Evolutionary conservation across 2,888 invertebrate species (phyloP).

Genomic region (Polymixis flavicincta): DNA sequence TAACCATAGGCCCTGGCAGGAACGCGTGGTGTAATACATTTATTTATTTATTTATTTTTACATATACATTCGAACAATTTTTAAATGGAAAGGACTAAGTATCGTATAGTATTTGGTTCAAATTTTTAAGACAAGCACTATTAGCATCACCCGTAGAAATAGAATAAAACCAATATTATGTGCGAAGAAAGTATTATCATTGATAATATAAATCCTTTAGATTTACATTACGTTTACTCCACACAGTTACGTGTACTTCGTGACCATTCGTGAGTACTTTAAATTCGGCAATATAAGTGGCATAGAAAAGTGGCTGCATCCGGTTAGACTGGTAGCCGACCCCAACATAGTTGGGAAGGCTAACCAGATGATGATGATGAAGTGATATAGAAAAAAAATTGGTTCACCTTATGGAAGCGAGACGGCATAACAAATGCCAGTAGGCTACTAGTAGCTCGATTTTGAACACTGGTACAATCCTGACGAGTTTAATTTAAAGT

Average conservation of each 20-base stretch:
- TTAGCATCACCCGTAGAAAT: not conserved
- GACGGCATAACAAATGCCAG: not conserved
- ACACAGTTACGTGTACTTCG: not conserved
- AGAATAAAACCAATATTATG: not conserved
- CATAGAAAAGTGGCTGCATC: too few species aligned
- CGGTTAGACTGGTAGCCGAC: too few species aligned
- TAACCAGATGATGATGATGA: too few species aligned
- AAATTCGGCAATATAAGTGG: not conserved
- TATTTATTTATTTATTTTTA: too few species aligned
- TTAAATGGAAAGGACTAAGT: not conserved
- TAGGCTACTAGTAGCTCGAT: not conserved
- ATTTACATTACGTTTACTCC: not conserved
- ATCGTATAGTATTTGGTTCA: not conserved
- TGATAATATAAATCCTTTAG: not conserved
- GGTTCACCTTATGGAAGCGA: not conserved
- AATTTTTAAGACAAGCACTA: not conserved
- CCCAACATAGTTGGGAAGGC: too few species aligned
- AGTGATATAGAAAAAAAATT: not conserved
- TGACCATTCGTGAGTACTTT: too few species aligned
- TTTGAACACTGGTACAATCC: not conserved
- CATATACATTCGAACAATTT: not conserved
- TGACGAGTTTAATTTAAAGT: not conserved
- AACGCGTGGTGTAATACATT: not conserved
- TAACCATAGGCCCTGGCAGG: not conserved
- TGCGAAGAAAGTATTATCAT: not conserved